Conservation (phyloP, 2,113 vertebrate species). For the Plecotus auritus region DNA sequence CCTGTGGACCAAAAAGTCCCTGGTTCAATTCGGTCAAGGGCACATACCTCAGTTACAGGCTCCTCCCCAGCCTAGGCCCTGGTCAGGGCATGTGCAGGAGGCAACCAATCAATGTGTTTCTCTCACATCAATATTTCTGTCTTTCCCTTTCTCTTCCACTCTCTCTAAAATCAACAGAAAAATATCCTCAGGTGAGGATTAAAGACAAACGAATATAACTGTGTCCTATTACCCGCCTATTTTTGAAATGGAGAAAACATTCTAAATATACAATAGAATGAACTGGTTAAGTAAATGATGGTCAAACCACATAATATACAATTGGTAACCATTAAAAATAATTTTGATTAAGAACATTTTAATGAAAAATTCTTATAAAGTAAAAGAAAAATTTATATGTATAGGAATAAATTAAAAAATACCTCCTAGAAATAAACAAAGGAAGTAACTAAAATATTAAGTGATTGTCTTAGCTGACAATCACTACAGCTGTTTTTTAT, state of each 20-base stretch:
- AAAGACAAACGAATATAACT: neutral
- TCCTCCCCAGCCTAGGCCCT: no score
- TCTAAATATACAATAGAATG: neutral
- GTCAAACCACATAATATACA: neutral
- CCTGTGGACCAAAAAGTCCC: no score
- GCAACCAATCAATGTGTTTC: no score
- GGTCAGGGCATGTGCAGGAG: no score
- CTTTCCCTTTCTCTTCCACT: no score
- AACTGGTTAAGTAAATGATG: slow-evolving; percentile 5
- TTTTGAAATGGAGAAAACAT: slow-evolving; percentile 2
- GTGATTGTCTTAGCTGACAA: neutral
- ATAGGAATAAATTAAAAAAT: neutral
- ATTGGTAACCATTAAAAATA: neutral
- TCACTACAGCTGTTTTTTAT: neutral
- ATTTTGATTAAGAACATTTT: slow-evolving; percentile 10
- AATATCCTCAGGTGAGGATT: no score
- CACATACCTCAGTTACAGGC: no score
- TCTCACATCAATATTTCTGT: no score
- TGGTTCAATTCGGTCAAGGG: no score
- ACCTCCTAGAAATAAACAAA: neutral
- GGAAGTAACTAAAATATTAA: slow-evolving; percentile 25
- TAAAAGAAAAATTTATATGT: neutral
- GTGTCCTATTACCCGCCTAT: neutral
- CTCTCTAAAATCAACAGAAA: no score
- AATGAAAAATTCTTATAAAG: neutral